phyloP scores from a whole-genome alignment of 2,888 invertebrate species.

The Smittia aterrima region DNA sequence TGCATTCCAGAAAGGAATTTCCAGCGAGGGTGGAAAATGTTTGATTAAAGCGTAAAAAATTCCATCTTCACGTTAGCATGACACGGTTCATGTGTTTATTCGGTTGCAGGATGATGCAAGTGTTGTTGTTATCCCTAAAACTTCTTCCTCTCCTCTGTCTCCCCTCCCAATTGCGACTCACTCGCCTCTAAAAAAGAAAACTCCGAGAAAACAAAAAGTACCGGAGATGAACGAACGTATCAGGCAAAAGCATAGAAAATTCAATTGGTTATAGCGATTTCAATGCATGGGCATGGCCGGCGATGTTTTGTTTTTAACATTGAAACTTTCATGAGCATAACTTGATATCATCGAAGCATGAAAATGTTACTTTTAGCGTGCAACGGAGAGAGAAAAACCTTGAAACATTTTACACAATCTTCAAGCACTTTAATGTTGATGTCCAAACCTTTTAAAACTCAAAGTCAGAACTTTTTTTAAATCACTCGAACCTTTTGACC shows the following conservation, averaged over 20 bases:
- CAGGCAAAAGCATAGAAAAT: slow-evolving; percentile 35
- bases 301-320: background rate
- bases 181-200: background rate
- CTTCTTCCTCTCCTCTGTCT: background rate
- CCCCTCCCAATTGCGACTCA: background rate
- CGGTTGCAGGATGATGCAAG: slow-evolving; percentile 36
- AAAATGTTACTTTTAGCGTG: background rate
- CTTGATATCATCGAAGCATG: background rate
- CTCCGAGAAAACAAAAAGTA: background rate
- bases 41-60: slow-evolving; percentile 35
- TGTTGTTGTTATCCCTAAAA: slow-evolving; percentile 15
- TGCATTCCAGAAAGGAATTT: slow-evolving; percentile 10
- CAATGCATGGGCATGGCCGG: slow-evolving; percentile 25
- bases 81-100: slow-evolving; percentile 11
- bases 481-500: too few relatives aligned
- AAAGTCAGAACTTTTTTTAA: too few relatives aligned
- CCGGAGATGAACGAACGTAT: background rate
- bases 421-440: too few relatives aligned
- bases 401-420: background rate
- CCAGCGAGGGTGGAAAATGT: slow-evolving; percentile 23
- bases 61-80: background rate
- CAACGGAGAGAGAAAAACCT: background rate
- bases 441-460: too few relatives aligned
- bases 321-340: background rate
- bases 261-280: slow-evolving; percentile 35